These are phyloP conservation scores for Argynnis bischoffii DNA, from an alignment of 2,888 invertebrate species.

Conservation along the genomic window DNA sequence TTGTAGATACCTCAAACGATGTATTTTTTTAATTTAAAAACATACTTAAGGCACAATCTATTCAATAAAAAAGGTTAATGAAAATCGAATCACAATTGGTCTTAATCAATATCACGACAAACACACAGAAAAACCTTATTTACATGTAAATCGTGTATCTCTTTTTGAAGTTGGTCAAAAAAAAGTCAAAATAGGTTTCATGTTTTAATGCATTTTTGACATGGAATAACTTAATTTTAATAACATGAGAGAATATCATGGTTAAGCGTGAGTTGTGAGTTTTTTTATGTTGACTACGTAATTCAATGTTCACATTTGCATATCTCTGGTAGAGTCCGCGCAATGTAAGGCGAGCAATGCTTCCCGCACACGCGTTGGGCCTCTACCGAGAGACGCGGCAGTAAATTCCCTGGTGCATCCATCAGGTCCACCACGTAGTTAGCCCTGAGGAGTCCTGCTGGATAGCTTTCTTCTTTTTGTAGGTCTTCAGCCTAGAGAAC, in stretches of 20 bases:
- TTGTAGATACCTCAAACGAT: no score
- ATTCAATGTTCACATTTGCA: constrained; percentile 50
- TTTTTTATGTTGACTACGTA: neutral
- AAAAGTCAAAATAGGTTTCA: no score
- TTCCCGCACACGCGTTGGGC: constrained; percentile 58
- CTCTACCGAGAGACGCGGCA: constrained; percentile 60
- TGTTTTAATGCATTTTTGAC: no score
- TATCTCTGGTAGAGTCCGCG: constrained; percentile 47
- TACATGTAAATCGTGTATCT: no score
- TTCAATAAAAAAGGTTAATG: no score
- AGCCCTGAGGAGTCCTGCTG: constrained; percentile 79
- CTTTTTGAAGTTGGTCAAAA: no score
- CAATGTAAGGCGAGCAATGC: constrained; percentile 52
- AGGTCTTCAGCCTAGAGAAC: constrained; percentile 34
- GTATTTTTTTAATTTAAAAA: no score
- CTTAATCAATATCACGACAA: no score
- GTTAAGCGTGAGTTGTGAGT: neutral
- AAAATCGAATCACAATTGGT: no score
- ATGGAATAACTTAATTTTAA: neutral
- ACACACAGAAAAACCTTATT: no score
- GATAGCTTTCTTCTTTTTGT: constrained; percentile 56
- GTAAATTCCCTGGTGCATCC: constrained; percentile 70
- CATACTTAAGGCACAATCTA: no score
- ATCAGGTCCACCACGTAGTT: constrained; percentile 85
- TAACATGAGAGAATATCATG: neutral